Evolutionary conservation across 2,888 invertebrate genomes (phyloP).

Genomic region (Ctena decussata): DNA sequence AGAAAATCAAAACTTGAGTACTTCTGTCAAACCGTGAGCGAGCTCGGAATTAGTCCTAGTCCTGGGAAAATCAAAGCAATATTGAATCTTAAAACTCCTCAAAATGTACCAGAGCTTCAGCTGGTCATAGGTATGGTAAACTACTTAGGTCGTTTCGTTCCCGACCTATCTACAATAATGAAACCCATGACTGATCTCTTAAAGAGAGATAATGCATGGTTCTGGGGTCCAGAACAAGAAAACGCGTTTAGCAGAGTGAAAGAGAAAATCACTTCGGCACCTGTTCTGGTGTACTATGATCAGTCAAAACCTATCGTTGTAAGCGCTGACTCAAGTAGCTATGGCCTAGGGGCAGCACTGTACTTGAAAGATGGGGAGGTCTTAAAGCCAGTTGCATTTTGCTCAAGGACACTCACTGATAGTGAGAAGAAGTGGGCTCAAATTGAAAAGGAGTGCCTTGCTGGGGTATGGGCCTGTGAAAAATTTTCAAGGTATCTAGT

Average conservation of each 20-base stretch:
- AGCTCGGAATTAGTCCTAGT: slow-evolving; percentile 41
- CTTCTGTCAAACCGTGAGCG: slow-evolving; percentile 52
- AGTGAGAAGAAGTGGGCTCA: slow-evolving; percentile 63
- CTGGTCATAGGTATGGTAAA: slow-evolving; percentile 18
- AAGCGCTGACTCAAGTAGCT: slow-evolving; percentile 67
- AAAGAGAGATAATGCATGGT: slow-evolving; percentile 32
- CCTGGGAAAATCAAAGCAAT: slow-evolving; percentile 28
- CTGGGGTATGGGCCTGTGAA: slow-evolving; percentile 65
- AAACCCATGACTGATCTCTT: slow-evolving; percentile 48
- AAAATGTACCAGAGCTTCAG: slow-evolving; percentile 20
- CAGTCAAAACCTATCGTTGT: slow-evolving; percentile 67
- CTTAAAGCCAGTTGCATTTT: slow-evolving; percentile 59
- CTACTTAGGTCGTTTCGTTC: slow-evolving; percentile 30
- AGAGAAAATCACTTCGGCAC: slow-evolving; percentile 40
- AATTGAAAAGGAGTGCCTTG: slow-evolving; percentile 66
- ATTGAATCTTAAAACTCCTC: not conserved
- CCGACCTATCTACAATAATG: slow-evolving; percentile 46
- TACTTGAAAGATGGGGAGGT: slow-evolving; percentile 45
- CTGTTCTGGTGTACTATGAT: slow-evolving; percentile 64
- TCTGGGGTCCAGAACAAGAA: slow-evolving; percentile 46
- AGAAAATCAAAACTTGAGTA: slow-evolving; percentile 37
- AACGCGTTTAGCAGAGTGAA: slow-evolving; percentile 59
- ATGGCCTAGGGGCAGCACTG: slow-evolving; percentile 65
- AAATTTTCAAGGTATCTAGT: slow-evolving; percentile 44
- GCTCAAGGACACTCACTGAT: slow-evolving; percentile 61